Evolutionary conservation across 1,140 invertebrate genomes (phyloP).

Genomic region (Sitophilus oryzae): DNA sequence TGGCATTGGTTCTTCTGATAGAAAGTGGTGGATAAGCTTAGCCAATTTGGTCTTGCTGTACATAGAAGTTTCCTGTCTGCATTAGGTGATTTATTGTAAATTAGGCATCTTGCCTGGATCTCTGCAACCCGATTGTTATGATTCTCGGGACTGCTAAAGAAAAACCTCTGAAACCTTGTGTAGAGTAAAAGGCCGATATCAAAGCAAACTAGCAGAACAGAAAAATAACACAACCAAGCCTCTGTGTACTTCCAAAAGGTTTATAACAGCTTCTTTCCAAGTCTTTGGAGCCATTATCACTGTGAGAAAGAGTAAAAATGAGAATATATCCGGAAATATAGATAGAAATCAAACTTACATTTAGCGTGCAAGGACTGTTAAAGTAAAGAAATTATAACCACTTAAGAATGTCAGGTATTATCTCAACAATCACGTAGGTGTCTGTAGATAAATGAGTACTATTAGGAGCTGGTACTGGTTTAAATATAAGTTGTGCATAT

Average conservation of each 20-base stretch:
- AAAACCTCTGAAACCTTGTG: constrained; percentile 44
- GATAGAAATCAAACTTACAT: too few relatives aligned
- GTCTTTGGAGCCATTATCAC: constrained; percentile 11
- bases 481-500: too few relatives aligned
- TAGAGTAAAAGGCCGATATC: constrained; percentile 47
- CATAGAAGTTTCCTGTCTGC: constrained; percentile 53
- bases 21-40: constrained; percentile 60
- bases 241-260: constrained; percentile 58
- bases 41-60: constrained; percentile 62
- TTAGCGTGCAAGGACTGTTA: too few relatives aligned
- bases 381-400: too few relatives aligned
- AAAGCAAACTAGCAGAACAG: constrained; percentile 61
- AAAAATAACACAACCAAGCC: constrained; percentile 59
- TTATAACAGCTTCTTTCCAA: constrained; percentile 39
- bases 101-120: constrained; percentile 53
- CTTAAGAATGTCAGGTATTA: too few relatives aligned
- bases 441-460: too few relatives aligned
- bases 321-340: too few relatives aligned
- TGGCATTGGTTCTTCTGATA: constrained; percentile 59
- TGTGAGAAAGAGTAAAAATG: too few relatives aligned
- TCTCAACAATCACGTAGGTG: too few relatives aligned
- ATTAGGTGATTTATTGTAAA: constrained; percentile 53
- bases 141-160: constrained; percentile 45
- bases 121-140: constrained; percentile 52
- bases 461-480: too few relatives aligned